These are phyloP conservation scores for Pelosia muscerda DNA, from an alignment of 2,888 invertebrate genomes.

Conservation along the genomic window DNA sequence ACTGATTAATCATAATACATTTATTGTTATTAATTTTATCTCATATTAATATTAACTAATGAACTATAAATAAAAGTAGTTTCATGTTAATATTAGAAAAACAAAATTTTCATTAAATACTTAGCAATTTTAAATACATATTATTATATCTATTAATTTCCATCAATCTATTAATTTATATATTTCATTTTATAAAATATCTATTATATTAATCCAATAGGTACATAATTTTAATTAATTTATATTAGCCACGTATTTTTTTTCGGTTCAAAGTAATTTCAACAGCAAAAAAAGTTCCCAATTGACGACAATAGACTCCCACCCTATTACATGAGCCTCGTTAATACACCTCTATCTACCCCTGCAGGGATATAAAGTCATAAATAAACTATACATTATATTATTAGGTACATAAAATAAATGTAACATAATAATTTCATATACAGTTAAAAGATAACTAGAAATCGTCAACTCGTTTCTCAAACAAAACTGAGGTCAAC, in stretches of 20 bases:
- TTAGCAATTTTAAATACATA: neutral
- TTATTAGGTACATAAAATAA: conserved; percentile 11
- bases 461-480: conserved; percentile 25
- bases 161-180: no score
- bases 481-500: conserved; percentile 55
- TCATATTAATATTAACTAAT: neutral
- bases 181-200: neutral
- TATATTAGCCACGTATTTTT: neutral
- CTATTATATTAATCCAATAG: neutral
- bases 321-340: neutral
- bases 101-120: neutral
- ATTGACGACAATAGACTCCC: neutral
- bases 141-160: no score
- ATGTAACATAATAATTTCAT: conserved; percentile 22
- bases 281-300: neutral
- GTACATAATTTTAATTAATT: neutral
- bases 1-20: neutral
- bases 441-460: conserved; percentile 1
- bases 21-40: neutral
- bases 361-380: neutral
- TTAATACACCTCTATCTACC: neutral
- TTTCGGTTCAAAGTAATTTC: neutral
- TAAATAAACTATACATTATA: neutral
- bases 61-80: neutral
- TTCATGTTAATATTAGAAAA: neutral